Evolutionary conservation across 92 coral and sea anemone genomes (phyloP).

Genomic region (Anthopleura xanthogrammica): DNA sequence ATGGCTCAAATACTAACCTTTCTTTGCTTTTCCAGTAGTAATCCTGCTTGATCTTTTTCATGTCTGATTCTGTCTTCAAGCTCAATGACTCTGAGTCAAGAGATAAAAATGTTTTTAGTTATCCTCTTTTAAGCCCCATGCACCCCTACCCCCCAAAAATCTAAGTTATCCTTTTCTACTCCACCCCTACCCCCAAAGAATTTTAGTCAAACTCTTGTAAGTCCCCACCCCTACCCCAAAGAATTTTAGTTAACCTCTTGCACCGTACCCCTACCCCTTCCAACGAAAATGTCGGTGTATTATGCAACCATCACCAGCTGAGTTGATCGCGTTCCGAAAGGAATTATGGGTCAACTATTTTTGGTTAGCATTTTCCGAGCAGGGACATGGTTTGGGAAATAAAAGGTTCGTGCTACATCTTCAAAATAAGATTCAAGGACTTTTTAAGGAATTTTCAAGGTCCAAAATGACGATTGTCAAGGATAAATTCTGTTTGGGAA

Average conservation of each 20-base stretch:
- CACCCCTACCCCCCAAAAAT: not conserved
- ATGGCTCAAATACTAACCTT: slow-evolving; percentile 36
- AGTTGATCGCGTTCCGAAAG: too few relatives aligned
- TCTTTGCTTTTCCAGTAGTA: slow-evolving; percentile 77
- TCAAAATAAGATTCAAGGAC: too few relatives aligned
- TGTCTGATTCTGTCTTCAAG: slow-evolving; percentile 86
- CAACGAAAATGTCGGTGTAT: too few relatives aligned
- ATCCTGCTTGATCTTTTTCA: slow-evolving; percentile 86
- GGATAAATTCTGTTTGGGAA: too few relatives aligned
- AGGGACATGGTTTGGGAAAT: too few relatives aligned
- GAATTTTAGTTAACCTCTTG: not conserved
- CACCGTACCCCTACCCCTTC: not conserved
- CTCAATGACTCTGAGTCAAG: slow-evolving; percentile 72
- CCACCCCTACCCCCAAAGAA: not conserved
- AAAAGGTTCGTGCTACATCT: too few relatives aligned
- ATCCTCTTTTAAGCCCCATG: not conserved
- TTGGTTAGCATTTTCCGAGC: too few relatives aligned
- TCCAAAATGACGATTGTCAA: too few relatives aligned
- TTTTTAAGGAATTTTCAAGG: too few relatives aligned
- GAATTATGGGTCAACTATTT: too few relatives aligned
- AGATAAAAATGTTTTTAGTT: not conserved
- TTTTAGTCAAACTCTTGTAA: too few relatives aligned
- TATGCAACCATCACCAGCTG: too few relatives aligned
- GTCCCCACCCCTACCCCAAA: not conserved
- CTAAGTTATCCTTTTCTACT: not conserved